Conservation (phyloP, 2,797 vertebrate species). For the Lutjanus campechanus region DNA sequence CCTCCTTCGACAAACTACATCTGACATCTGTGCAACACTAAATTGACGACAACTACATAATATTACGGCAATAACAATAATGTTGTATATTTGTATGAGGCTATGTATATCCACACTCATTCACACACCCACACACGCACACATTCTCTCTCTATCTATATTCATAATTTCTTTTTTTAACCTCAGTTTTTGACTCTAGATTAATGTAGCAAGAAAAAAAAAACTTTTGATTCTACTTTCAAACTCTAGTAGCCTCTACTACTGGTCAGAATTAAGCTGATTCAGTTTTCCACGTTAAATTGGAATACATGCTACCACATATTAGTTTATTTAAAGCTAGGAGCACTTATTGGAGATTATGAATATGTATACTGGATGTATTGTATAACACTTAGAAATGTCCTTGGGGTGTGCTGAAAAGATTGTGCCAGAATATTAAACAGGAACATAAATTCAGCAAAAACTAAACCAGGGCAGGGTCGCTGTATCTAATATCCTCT, state of each 20-base stretch:
- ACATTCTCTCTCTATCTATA: background rate
- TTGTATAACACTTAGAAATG: conserved; percentile 26
- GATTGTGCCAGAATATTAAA: conserved; percentile 45
- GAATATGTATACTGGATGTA: conserved; percentile 35
- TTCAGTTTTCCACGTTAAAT: conserved; percentile 8
- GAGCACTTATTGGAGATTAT: background rate
- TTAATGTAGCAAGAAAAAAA: conserved; percentile 15
- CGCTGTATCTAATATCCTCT: conserved; percentile 19
- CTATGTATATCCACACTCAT: background rate
- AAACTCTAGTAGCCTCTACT: background rate
- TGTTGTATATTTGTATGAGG: background rate
- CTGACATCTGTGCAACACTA: conserved; percentile 1
- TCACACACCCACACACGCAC: background rate
- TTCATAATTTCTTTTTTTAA: conserved; percentile 2
- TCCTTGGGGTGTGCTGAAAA: conserved; percentile 35
- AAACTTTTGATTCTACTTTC: conserved; percentile 12
- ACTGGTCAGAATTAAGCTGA: background rate
- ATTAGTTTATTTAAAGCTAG: conserved; percentile 38
- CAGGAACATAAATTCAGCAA: conserved; percentile 42
- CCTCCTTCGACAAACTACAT: background rate
- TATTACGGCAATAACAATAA: background rate
- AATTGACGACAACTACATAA: background rate
- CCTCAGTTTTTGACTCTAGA: conserved; percentile 3
- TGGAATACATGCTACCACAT: background rate
- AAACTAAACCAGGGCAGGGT: conserved; percentile 45